Evolutionary conservation across 92 coral and sea anemone genomes (phyloP), one percentile per base, ranked within the genome.

Genomic region (Epizoanthus rinbou): DNA sequence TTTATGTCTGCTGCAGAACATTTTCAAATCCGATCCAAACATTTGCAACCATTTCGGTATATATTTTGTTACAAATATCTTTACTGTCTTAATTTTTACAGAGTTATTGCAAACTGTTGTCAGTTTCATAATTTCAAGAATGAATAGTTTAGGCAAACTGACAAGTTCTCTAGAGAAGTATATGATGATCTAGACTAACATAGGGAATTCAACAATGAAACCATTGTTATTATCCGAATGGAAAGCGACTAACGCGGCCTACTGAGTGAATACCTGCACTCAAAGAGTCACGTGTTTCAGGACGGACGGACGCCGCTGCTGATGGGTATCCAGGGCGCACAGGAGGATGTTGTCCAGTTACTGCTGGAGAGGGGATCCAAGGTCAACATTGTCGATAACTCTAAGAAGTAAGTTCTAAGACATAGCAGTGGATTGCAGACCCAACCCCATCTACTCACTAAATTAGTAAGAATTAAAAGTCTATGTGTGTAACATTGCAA

Each of bases 231-330:
- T 52, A 56, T 25, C n/a, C 15, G 22, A 4, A 58, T 28, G 10
- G 15, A 76, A 76, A 31, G 1, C 15, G 3, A 15, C 17, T 41
- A 33, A 33, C n/a, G 16, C 35, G 7, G 23, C 69, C 69, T 28
- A 19, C 11, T 71, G 11, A 28, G 17, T 16, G 73, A 60, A 62
- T 35, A 10, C 0, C 65, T 60, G 25, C 15, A 39, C 50, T 37
- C 24, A 6, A 43, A 50, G 18, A 68, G 19, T 14, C 41, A 6
- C 15, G 72, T 31, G 50, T 62, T 69, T 39, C 31, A 94, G 98
- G 99, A 96, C 83, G 99, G 99, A 16, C 81, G 99, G 74, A 96
- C 99, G 7, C 98, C 99, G 6, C 81, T 96, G 31, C 60, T 96
- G 76, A 91, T 96, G 87, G 99, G 94, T 8, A 90, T 96, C 73